Evolutionary conservation across 2,888 invertebrate genomes (phyloP).

Genomic region (Amiota mariae): DNA sequence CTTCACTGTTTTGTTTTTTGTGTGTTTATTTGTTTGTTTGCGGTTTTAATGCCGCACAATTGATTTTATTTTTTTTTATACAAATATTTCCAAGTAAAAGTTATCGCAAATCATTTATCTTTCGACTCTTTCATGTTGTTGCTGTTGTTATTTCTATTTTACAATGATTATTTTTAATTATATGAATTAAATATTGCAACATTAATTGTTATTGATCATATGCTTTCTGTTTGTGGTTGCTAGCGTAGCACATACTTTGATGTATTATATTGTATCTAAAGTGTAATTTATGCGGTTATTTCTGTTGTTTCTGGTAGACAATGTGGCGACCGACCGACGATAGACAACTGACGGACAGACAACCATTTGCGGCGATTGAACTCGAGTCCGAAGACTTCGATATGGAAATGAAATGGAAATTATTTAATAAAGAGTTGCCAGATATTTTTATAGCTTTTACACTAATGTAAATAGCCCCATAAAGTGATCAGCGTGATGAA

Average conservation of each 20-base stretch:
- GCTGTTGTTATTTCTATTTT: conserved; percentile 1
- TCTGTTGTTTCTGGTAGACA: conserved; percentile 16
- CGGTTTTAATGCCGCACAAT: conserved; percentile 6
- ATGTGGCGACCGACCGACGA: background rate
- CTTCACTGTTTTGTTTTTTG: no score
- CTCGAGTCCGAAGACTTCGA: no score
- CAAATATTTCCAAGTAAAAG: conserved; percentile 4
- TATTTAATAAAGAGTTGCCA: no score
- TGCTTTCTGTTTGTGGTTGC: background rate
- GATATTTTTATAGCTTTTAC: no score
- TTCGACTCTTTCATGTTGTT: background rate
- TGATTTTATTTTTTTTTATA: conserved; percentile 8
- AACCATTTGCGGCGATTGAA: no score
- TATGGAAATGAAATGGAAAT: no score
- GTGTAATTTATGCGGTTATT: conserved; percentile 18
- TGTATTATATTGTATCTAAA: background rate
- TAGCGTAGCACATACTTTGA: no score
- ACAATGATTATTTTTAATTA: conserved; percentile 12
- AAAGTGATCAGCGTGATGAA: no score
- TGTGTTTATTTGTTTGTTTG: background rate
- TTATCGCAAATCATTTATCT: background rate
- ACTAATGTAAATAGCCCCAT: no score
- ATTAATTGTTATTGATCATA: conserved; percentile 2
- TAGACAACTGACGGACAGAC: no score
- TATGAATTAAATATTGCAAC: conserved; percentile 16